Conservation (phyloP, 2,113 vertebrate genomes). For the Periophthalmus modestus region DNA sequence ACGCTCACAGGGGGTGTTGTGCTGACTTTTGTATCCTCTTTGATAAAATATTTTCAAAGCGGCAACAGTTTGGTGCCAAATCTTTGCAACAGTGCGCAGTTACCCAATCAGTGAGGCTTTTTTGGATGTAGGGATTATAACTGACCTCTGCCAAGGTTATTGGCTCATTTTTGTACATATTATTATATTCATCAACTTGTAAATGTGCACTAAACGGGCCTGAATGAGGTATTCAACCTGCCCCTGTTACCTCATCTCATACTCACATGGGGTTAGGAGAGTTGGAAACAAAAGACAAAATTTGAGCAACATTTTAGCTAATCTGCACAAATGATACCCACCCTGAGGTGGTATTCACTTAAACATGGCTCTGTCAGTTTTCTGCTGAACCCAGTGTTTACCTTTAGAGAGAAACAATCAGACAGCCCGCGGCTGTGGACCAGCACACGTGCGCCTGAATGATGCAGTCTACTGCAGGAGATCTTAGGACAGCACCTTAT, state of each 20-base stretch:
- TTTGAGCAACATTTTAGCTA: not conserved
- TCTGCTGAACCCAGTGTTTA: slow-evolving; percentile 19
- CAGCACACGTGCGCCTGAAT: slow-evolving; percentile 53
- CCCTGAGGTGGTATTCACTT: slow-evolving; percentile 13
- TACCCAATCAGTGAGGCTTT: slow-evolving; percentile 56
- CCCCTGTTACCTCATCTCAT: slow-evolving; percentile 50
- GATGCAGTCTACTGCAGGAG: slow-evolving; percentile 61
- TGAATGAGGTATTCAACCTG: slow-evolving; percentile 34
- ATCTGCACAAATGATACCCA: slow-evolving; percentile 15
- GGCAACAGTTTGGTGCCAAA: slow-evolving; percentile 67
- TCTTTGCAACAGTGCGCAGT: slow-evolving; percentile 56
- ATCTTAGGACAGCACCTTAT: slow-evolving; percentile 86
- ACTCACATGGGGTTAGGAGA: slow-evolving; percentile 20
- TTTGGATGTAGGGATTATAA: slow-evolving; percentile 58
- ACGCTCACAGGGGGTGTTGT: slow-evolving; percentile 58
- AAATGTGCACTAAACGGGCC: slow-evolving; percentile 53
- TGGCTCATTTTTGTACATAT: slow-evolving; percentile 63
- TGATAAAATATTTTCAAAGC: slow-evolving; percentile 62
- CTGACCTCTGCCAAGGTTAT: slow-evolving; percentile 63
- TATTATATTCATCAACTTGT: slow-evolving; percentile 41
- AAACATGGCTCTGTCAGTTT: slow-evolving; percentile 2
- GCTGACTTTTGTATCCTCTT: slow-evolving; percentile 64
- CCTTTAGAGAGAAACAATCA: slow-evolving; percentile 28
- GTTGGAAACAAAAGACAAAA: slow-evolving; percentile 18
- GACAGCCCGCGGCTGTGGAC: slow-evolving; percentile 30